Base-by-base conservation (phyloP, 2,113 vertebrate genomes). In the Albula goreensis region DNA sequence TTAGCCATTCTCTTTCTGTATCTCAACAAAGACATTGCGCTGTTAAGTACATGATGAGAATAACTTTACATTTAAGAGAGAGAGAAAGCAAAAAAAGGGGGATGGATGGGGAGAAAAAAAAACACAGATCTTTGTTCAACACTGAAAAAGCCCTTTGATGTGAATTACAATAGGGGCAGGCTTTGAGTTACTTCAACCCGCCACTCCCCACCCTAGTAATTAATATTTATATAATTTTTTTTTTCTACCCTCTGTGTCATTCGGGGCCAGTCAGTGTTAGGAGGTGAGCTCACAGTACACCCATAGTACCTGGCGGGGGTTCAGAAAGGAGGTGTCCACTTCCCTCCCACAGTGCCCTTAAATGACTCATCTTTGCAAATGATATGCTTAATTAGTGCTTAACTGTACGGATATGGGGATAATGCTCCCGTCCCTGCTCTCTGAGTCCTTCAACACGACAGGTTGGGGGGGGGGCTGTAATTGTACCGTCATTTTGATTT, bases 351-450 rank as follows among this genome's bases (percentile, higher is more conserved):
- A 1, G 31, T 52, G 22, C 63, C 78, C 83, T 84, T 83, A 81
- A 50, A 86, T 84, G 60, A 85, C 80, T 85, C 81, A 74, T 83
- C 80, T 78, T 41, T 83, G 85, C 78, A 83, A 80, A 90, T 90
- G 86, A 89, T 89, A 87, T 89, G 89, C 92, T 93, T 95, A 95
- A 95, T 96, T 94, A 93, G 84, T 82, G 78, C 84, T 91, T 92
- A 86, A 89, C 79, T 87, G 91, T 90, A 89, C 86, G 88, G 85
- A 56, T 88, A 41, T 56, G 85, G 83, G 86, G 89, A 85, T 91
- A 83, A 3, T 91, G 84, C 88, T 70, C 88, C 90, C 89, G 89
- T 92, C 88, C 92, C 88, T 92, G 87, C 91, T 93, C 87, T 92
- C 57, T 3, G 25, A 93, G 90, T 91, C 91, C 89, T 94, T 93